Conservation (phyloP, 1,140 invertebrate genomes). For the Limonius californicus region DNA sequence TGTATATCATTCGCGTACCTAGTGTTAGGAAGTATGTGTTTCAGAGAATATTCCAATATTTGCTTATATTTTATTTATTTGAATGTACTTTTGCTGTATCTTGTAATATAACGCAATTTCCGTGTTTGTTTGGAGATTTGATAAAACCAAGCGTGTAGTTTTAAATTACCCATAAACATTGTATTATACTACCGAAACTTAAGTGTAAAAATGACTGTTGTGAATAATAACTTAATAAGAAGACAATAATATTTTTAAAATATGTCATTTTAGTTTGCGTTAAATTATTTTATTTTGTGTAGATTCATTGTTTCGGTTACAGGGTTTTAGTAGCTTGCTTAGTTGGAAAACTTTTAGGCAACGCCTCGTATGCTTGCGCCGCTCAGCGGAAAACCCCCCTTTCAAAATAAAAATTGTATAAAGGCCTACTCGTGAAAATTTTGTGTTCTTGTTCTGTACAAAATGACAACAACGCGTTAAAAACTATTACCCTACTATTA, state of each 20-base stretch:
- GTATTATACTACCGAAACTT: conserved; percentile 10
- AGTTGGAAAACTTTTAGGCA: too few species aligned
- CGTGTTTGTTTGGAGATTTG: neutral
- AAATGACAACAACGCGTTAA: too few species aligned
- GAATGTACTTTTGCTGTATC: conserved; percentile 1
- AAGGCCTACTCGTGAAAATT: too few species aligned
- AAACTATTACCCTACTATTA: too few species aligned
- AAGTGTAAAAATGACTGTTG: conserved; percentile 11
- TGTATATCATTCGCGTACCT: neutral
- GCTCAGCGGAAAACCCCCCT: too few species aligned
- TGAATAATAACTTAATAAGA: conserved; percentile 14
- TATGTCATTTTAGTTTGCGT: neutral
- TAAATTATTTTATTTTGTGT: neutral
- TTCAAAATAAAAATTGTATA: too few species aligned
- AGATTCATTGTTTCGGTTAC: conserved; percentile 5
- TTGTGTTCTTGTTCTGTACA: too few species aligned
- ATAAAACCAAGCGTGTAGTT: neutral
- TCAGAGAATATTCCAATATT: neutral
- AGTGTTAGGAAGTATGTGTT: neutral
- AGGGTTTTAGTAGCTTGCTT: neutral
- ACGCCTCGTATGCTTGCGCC: too few species aligned
- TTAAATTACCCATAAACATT: neutral
- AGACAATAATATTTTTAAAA: conserved; percentile 9
- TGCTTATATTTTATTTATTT: neutral
- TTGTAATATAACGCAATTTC: neutral